Base-by-base conservation (phyloP, 2,113 vertebrate species). In the Penelope pileata region DNA sequence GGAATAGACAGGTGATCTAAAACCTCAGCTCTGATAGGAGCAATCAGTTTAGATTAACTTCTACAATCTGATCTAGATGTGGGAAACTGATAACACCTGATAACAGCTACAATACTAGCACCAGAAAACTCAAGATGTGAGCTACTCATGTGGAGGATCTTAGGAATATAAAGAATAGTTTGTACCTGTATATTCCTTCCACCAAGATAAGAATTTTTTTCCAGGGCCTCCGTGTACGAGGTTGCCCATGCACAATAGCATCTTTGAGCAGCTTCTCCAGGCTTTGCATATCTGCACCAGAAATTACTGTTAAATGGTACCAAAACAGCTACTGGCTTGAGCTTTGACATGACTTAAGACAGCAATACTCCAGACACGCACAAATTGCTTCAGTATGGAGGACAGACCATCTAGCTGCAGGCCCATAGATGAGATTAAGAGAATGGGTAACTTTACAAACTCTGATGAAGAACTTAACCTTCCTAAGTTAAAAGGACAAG, bases 131-230 rank as follows among this genome's bases (percentile, higher is more conserved):
- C 63, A 87, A 72, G 88, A 95, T 90, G 85, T 9, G 40, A 91
- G 47, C 91, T 79, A 85, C 84, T 70, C 76, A 91, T 6, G 54
- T 90, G 72, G 78, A 95, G 81, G 30, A 47, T 63, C 48, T 93
- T 91, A 80, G 34, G 78, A 95, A 93, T 50, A 80, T 17, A 94
- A 93, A 82, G 63, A 90, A 89, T 66, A 96, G 60, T 82, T 72
- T 93, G 86, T 98, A 99, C 99, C 99, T 99, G 98, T 99, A 99
- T 91, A 99, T 99, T 75, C 99, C 99, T 97, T 99, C 99, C 83
- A 99, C 99, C 58, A 99, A 94, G 36, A 99, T 99, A 67, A 99
- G 99, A 87, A 99, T 99, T 97, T 99, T 99, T 98, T 99, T 99
- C 99, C 99, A 99, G 63, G 99, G 99, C 66, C 99, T 98, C 96